Evolutionary conservation across 2,888 invertebrate species (phyloP).

Genomic region (Lamproptera curius): DNA sequence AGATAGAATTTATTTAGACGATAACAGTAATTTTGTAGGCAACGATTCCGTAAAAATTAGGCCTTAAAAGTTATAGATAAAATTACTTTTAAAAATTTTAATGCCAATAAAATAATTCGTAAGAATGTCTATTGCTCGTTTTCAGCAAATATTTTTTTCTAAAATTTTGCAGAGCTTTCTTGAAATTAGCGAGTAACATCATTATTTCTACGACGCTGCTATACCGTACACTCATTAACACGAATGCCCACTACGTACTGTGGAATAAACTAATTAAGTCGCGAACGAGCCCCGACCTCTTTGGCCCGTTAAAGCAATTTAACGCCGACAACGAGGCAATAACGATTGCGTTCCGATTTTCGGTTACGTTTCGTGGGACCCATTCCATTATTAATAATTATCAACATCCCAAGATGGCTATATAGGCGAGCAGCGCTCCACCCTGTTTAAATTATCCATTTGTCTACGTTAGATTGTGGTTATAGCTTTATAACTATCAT

Average conservation of each 20-base stretch:
- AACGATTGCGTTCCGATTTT: slow-evolving; percentile 19
- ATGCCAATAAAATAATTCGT: too few species aligned
- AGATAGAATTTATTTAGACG: too few species aligned
- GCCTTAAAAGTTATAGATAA: too few species aligned
- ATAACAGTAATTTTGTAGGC: too few species aligned
- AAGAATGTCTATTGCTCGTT: too few species aligned
- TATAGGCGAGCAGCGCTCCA: not conserved
- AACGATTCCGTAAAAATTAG: too few species aligned
- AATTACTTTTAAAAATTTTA: too few species aligned
- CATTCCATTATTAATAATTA: slow-evolving; percentile 16
- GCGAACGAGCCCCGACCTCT: slow-evolving; percentile 30
- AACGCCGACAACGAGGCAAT: slow-evolving; percentile 17
- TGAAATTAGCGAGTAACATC: too few species aligned
- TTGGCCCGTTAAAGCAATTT: slow-evolving; percentile 20
- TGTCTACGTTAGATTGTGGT: not conserved
- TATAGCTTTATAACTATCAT: not conserved
- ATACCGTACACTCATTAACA: too few species aligned
- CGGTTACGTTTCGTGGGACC: slow-evolving; percentile 4
- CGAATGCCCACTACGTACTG: slow-evolving; percentile 33
- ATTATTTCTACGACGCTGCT: too few species aligned
- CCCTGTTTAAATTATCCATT: not conserved
- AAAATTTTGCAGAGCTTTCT: too few species aligned
- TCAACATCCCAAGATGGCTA: not conserved
- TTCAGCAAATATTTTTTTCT: too few species aligned
- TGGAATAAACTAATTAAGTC: slow-evolving; percentile 41